Base-by-base conservation (phyloP, 2,888 invertebrate species). In the Cancer borealis region DNA sequence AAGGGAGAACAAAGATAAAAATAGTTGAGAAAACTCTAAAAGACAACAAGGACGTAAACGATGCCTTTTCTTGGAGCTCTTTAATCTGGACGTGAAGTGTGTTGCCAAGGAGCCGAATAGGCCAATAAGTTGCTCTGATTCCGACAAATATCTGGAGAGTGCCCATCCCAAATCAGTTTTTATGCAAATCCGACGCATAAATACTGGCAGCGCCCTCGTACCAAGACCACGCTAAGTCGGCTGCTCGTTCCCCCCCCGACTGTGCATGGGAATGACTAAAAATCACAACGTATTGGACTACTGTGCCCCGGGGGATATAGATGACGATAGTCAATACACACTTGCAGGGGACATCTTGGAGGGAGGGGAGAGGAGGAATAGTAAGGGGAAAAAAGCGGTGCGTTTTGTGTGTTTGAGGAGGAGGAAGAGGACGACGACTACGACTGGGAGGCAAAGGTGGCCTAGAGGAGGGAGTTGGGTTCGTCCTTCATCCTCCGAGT, bases 121-220 rank as follows among this genome's bases (percentile, higher is more conserved):
- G 49, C 94, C 95, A 95, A 95, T 95, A 95, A 95, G 95, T 95
- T 95, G 95, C 92, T 95, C 94, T 95, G 95, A 95, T 95, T 95
- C 94, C 95, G 95, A 95, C 95, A 95, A 95, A 95, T 95, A 95
- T 95, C 95, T 94, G 95, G 95, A 93, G 94, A 95, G 93, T 92
- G 95, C 93, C 95, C 95, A 93, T 94, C 95, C 95, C 95, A 94
- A 95, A 95, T 95, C 95, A 95, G 95, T 95, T 95, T 95, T 95
- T 95, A 95, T 95, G 95, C 95, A 95, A 95, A 95, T 95, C 88
- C 92, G 89, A n/a, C 87, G 93, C 95, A 92, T 95, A 95, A 95
- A 95, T 95, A 95, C 60, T 39, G 93, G 73, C 66, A 14, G 94
- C 88, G 91, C 88, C 30, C 93, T 88, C 93, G 93, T 92, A 60